phyloP scores from a whole-genome alignment of 2,797 vertebrate genomes.

The Tympanoctomys barrerae region DNA sequence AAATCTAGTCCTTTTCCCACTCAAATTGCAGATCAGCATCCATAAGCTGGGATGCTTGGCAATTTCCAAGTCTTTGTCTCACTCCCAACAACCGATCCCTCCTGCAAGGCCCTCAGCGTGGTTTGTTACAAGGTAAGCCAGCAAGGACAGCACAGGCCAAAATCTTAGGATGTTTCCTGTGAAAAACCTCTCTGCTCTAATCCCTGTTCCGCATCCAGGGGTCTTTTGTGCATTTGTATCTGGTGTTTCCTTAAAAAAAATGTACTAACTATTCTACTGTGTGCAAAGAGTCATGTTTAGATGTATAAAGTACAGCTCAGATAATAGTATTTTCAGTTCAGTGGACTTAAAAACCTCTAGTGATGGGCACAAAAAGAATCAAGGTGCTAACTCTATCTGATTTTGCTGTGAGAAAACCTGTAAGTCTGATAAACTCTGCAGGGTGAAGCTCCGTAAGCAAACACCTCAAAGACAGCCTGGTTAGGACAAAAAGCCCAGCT shows the following conservation, averaged over 20 bases:
- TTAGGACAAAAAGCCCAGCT: constrained; percentile 26
- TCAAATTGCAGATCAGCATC: constrained; percentile 49
- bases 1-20: constrained; percentile 44
- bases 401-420: constrained; percentile 26
- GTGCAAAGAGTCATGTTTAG: constrained; percentile 16
- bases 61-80: neutral
- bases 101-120: neutral
- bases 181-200: neutral
- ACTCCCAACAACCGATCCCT: neutral
- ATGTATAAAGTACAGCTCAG: neutral
- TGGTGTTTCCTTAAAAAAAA: neutral
- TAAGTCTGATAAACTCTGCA: neutral
- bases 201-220: neutral
- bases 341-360: neutral
- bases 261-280: neutral
- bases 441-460: neutral
- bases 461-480: neutral
- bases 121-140: neutral
- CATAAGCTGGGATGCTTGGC: neutral
- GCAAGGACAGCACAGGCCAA: neutral
- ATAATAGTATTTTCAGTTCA: neutral
- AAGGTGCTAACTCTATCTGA: neutral
- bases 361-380: neutral
- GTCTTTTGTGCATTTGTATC: neutral
- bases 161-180: neutral